Evolutionary conservation across 2,888 invertebrate genomes (phyloP), one percentile per base, ranked within the genome.

Genomic region (Diaprepes abbreviatus): DNA sequence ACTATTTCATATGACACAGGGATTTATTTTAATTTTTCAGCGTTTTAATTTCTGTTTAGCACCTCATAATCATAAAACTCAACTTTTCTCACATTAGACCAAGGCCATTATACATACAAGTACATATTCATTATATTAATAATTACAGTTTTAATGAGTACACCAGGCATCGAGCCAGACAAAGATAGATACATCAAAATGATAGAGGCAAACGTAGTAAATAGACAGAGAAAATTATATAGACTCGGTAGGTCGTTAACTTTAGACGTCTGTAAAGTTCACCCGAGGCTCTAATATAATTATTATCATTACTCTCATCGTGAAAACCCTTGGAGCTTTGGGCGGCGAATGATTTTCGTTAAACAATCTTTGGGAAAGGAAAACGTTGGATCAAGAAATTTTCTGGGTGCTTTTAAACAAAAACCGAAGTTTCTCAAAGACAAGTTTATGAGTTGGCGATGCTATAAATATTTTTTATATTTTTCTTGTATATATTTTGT

Each of bases 231-330:
- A 62, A 16, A 38, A 38, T 43, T 3, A 10, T 28, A 52, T 14
- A 36, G 35, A 48, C 48, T 60, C 12, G 33, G 10, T 21, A 62
- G 62, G 62, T 62, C 62, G 62, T 62, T 62, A 62, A 62, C 62
- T 62, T 10, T 43, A 19, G 35, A 48, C 43, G 62, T 62, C 62
- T 62, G 62, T 62, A 28, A 52, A 38, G 38, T 52, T 62, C 17
- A 35, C 62, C 50, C 50, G 50, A 28, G 50, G 62, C 62, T 9
- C 50, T 52, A 48, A 43, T 43, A 52, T 62, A 40, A 62, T 62
- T 52, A 52, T 62, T 62, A 52, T 62, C 24, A 62, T 62, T 62
- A 62, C 28, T 52, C 33, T 62, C 62, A 40, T 38, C 62, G 16
- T 36, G 14, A 16, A 52, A 52, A 38, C 38, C 31, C 45, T 35